Base-by-base conservation (phyloP, 2,888 invertebrate species). In the Rhagium mordax region DNA sequence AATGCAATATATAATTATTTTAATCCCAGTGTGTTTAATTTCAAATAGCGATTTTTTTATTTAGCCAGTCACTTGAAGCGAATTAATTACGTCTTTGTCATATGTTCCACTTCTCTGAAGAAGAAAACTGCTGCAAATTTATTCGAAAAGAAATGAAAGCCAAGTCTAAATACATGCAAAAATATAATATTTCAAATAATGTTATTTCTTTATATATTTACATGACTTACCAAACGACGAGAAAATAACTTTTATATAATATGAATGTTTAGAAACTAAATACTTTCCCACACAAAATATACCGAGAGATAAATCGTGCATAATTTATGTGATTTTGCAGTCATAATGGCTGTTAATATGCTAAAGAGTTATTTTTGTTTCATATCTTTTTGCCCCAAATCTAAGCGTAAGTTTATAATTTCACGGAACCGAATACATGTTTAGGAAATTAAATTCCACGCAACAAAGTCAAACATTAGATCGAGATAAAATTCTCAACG, bases 201-300 rank as follows among this genome's bases (percentile, higher is more conserved):
- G n/a, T n/a, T n/a, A n/a, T n/a, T n/a, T n/a, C n/a, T n/a, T n/a
- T n/a, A n/a, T n/a, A n/a, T n/a, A n/a, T n/a, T n/a, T n/a, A n/a
- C n/a, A n/a, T n/a, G n/a, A n/a, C n/a, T n/a, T n/a, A n/a, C n/a
- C n/a, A n/a, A n/a, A n/a, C n/a, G n/a, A n/a, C n/a, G n/a, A n/a
- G n/a, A 24, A 59, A 59, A 10, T 16, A 29, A 55, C 3, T 59
- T 24, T 16, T n/a, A 13, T 20, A 33, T 21, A 47, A 21, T 41
- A 20, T 41, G 13, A 61, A 21, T 16, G 6, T 20, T 8, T 47
- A 33, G 21, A 61, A 59, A 33, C 29, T 18, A 33, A n/a, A 10
- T 33, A 21, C 59, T 61, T 61, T 61, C 61, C 61, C 61, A 61
- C 61, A 61, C 33, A 18, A 33, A 33, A 59, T 59, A 16, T 13